phyloP scores from a whole-genome alignment of 2,888 invertebrate genomes.

The Eucriotettix oculatus region DNA sequence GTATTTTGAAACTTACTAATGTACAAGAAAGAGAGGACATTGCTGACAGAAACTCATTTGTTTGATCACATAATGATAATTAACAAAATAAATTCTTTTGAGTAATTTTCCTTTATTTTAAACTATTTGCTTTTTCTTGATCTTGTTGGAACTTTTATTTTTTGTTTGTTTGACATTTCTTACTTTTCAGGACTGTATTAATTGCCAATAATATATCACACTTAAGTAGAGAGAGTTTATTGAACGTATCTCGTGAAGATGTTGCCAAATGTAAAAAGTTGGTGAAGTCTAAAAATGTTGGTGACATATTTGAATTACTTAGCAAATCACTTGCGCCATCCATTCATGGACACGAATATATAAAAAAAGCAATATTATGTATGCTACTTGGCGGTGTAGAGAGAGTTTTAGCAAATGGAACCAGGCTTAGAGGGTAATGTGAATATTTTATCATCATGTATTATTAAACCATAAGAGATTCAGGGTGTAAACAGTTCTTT shows the following conservation, averaged over 20 bases:
- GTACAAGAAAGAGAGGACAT: too few relatives aligned
- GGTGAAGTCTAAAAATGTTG: slow-evolving; percentile 42
- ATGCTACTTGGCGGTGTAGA: slow-evolving; percentile 89
- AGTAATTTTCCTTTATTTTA: not conserved
- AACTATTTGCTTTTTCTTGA: not conserved
- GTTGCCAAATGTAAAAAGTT: slow-evolving; percentile 74
- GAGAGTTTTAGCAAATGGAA: slow-evolving; percentile 81
- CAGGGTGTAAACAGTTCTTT: too few relatives aligned
- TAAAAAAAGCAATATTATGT: slow-evolving; percentile 92
- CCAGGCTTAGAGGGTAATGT: slow-evolving; percentile 65
- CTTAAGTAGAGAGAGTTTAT: slow-evolving; percentile 71
- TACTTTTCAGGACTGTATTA: slow-evolving; percentile 60
- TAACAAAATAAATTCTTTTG: not conserved
- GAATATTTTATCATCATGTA: too few relatives aligned
- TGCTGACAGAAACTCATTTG: too few relatives aligned
- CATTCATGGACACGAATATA: slow-evolving; percentile 91
- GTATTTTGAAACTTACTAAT: too few relatives aligned
- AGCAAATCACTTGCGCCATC: slow-evolving; percentile 91
- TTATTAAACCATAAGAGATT: too few relatives aligned
- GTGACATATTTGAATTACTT: slow-evolving; percentile 76
- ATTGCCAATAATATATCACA: slow-evolving; percentile 86
- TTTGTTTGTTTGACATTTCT: slow-evolving; percentile 9
- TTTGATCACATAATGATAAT: too few relatives aligned
- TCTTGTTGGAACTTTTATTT: not conserved
- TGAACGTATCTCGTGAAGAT: slow-evolving; percentile 68